Evolutionary conservation across 2,888 invertebrate species (phyloP).

Genomic region (Leptopilina syphax): DNA sequence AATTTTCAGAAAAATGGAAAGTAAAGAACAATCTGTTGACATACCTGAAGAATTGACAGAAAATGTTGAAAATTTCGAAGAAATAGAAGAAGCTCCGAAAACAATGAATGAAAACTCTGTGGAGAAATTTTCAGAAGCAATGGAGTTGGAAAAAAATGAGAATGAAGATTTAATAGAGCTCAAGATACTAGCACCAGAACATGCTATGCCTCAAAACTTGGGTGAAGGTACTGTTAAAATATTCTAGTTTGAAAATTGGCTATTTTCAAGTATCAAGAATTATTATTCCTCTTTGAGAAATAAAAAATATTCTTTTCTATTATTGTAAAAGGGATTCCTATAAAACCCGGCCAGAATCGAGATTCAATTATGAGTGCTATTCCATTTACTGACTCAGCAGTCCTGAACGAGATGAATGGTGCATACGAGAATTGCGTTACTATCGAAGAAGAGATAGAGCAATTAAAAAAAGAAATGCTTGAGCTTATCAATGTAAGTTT

Average conservation of each 20-base stretch:
- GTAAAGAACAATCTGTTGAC: not conserved
- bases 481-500: conserved; percentile 60
- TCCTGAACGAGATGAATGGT: conserved; percentile 75
- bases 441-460: conserved; percentile 75
- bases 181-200: conserved; percentile 57
- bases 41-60: not conserved
- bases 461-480: conserved; percentile 73
- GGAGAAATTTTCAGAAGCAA: conserved; percentile 15
- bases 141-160: conserved; percentile 71
- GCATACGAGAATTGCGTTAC: conserved; percentile 71
- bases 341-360: not conserved
- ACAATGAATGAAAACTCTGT: not conserved
- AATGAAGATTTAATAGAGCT: conserved; percentile 68
- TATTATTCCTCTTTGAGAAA: not conserved
- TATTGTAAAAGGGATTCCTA: conserved; percentile 7
- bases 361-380: conserved; percentile 44
- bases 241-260: no score
- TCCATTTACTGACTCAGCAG: conserved; percentile 61
- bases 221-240: conserved; percentile 22
- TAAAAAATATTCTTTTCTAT: conserved; percentile 22
- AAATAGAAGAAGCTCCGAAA: not conserved
- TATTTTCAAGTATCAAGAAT: not conserved
- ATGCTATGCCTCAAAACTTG: conserved; percentile 41
- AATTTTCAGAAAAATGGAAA: conserved; percentile 10
- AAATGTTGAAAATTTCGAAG: not conserved